Evolutionary conservation across 2,113 vertebrate species (phyloP).

Genomic region (Elachura formosa): DNA sequence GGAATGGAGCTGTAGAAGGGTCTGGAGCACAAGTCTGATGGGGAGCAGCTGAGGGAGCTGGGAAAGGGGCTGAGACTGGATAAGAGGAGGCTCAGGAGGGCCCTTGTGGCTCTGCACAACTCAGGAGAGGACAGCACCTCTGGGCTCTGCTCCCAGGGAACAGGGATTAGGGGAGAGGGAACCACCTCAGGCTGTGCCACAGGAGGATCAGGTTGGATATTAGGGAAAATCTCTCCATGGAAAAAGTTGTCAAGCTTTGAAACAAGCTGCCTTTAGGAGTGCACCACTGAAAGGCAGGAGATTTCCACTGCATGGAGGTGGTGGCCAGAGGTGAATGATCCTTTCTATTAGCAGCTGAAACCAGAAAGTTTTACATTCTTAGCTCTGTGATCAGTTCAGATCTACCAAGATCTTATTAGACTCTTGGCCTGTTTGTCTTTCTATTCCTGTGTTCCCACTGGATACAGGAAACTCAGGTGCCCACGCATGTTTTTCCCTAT

Average conservation of each 20-base stretch:
- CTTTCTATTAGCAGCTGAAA: no score
- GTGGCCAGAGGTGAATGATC: no score
- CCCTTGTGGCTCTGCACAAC: neutral
- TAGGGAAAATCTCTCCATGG: neutral
- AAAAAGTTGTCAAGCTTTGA: neutral
- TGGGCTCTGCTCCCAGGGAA: neutral
- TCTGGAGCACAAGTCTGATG: neutral
- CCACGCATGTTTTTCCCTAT: no score
- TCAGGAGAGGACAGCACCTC: neutral
- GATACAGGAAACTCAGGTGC: no score
- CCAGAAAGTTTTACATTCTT: no score
- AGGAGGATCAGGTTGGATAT: accelerated
- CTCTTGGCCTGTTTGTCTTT: no score
- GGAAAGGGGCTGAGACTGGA: neutral
- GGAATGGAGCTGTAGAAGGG: accelerated
- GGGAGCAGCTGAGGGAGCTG: accelerated
- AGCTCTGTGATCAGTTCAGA: no score
- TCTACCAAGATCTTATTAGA: no score
- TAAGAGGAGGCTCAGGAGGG: neutral
- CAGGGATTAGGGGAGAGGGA: neutral
- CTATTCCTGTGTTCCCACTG: no score
- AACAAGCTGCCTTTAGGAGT: no score
- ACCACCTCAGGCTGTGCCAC: accelerated
- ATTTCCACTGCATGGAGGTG: no score
- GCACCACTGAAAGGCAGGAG: no score